Evolutionary conservation across 2,888 invertebrate genomes (phyloP), one percentile per base, ranked within the genome.

Genomic region (Thymelicus acteon): DNA sequence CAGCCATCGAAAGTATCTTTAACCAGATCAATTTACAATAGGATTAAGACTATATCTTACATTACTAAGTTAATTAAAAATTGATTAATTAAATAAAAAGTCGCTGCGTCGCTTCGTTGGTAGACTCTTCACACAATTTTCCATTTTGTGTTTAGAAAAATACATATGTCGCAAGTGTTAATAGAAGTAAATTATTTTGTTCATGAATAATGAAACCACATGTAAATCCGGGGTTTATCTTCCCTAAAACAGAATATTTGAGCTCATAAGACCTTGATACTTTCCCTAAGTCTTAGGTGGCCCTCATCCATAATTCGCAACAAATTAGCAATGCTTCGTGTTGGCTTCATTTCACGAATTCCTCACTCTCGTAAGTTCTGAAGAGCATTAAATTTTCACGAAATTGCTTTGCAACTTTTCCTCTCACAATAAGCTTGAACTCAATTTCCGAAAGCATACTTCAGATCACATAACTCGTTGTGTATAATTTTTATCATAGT

Each of bases 381-480:
- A 79, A 83, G 81, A 84, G 85, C 86, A 90, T 92, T 90, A 92
- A 91, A 92, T 90, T 92, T 92, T 92, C 88, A 92, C 85, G 85
- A 87, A 91, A 92, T 91, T 88, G 89, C 91, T 90, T 88, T 85
- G 85, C 80, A 92, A 92, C 88, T 92, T 91, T 92, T 89, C 88
- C 88, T 80, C 82, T 83, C 86, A 85, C 88, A 85, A 90, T 91
- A 89, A 86, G 85, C 86, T 74, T 78, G 82, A 85, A 87, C 88
- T 87, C 83, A 84, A 89, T 90, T 87, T 89, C 83, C 84, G 81
- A 83, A 87, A 85, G 85, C 86, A 88, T 90, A 91, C 89, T 90
- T 89, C 82, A 78, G 78, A 85, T 85, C 84, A 83, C 82, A 83
- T 83, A 85, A 84, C 78, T 75, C 82, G 80, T 83, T 83, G 78